These are phyloP conservation scores for Megalopta genalis DNA, from an alignment of 1,140 invertebrate species.

Conservation along the genomic window DNA sequence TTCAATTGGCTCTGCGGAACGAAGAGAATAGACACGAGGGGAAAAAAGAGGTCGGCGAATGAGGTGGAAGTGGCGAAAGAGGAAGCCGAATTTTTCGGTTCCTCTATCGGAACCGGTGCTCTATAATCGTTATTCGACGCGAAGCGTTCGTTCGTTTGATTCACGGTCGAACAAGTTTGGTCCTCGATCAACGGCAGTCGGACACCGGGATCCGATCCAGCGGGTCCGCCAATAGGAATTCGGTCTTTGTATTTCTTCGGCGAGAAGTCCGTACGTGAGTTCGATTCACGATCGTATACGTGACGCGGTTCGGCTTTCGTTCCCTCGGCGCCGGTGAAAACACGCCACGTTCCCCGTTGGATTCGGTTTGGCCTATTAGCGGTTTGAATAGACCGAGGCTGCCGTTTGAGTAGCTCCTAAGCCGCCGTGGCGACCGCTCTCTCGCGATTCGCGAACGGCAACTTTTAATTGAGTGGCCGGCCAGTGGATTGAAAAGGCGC, in stretches of 20 bases:
- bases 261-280: conserved; percentile 56
- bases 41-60: too few relatives aligned
- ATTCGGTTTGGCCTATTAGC: conserved; percentile 48
- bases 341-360: neutral
- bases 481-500: too few relatives aligned
- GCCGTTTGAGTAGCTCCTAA: conserved; percentile 22
- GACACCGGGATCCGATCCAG: fast-evolving
- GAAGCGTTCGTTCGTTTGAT: conserved; percentile 26
- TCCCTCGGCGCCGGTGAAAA: conserved; percentile 15
- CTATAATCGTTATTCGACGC: conserved; percentile 59
- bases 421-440: too few relatives aligned
- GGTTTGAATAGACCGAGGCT: conserved; percentile 33
- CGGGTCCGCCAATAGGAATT: conserved; percentile 38
- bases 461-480: too few relatives aligned
- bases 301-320: conserved; percentile 67
- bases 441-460: conserved; percentile 3
- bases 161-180: conserved; percentile 26
- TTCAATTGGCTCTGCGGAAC: too few relatives aligned
- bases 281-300: conserved; percentile 64
- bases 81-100: conserved; percentile 36
- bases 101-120: conserved; percentile 33
- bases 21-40: too few relatives aligned
- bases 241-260: conserved; percentile 35
- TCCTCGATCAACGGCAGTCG: neutral
- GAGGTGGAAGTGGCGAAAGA: conserved; percentile 15